Conservation (phyloP, 2,888 invertebrate species). For the Xestia c-nigrum region DNA sequence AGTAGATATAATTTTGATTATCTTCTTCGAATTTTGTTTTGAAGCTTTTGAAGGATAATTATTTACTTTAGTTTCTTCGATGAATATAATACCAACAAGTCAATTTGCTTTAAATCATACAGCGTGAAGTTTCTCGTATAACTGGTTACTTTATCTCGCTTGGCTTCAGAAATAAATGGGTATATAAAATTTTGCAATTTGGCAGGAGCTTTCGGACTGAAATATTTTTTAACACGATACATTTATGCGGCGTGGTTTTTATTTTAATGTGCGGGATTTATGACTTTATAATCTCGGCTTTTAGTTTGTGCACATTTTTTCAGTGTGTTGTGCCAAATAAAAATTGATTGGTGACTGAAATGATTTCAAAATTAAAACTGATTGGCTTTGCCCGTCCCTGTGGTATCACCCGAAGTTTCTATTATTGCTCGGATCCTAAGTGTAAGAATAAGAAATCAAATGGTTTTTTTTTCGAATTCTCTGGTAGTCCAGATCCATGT, state of each 20-base stretch:
- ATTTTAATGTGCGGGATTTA: slow-evolving; percentile 9
- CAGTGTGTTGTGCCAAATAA: background rate
- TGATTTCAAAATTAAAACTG: background rate
- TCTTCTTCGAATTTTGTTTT: slow-evolving; percentile 10
- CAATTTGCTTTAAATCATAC: slow-evolving; percentile 25
- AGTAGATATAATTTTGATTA: slow-evolving; percentile 20
- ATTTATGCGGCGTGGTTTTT: background rate
- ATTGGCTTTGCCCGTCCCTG: background rate
- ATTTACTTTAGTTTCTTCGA: slow-evolving; percentile 2
- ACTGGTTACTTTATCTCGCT: slow-evolving; percentile 45
- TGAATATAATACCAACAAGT: slow-evolving; percentile 23
- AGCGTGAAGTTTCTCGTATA: slow-evolving; percentile 48
- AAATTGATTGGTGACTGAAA: background rate
- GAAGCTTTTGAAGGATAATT: background rate
- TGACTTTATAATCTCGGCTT: slow-evolving; percentile 8
- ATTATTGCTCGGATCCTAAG: background rate
- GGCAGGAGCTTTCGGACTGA: slow-evolving; percentile 32
- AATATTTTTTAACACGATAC: slow-evolving; percentile 12
- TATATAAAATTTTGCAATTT: slow-evolving; percentile 41
- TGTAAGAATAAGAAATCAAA: background rate
- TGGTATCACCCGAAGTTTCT: background rate
- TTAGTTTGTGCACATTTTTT: background rate
- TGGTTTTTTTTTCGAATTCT: background rate
- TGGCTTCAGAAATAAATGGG: slow-evolving; percentile 37
- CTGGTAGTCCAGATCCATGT: background rate